These are phyloP conservation scores for Ectropis grisescens DNA, from an alignment of 1,140 invertebrate genomes.

Conservation along the genomic window DNA sequence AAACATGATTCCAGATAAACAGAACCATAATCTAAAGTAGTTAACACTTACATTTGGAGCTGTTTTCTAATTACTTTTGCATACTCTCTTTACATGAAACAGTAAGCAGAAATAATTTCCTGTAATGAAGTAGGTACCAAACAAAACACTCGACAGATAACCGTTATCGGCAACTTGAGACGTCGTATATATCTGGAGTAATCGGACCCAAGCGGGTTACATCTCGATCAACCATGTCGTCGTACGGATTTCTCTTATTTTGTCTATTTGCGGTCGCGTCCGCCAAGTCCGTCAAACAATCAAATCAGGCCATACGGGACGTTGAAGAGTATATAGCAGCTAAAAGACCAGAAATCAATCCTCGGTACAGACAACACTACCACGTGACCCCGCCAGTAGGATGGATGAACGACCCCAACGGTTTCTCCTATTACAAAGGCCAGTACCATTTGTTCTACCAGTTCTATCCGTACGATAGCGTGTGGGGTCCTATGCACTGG, in stretches of 20 bases:
- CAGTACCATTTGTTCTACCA: constrained; percentile 61
- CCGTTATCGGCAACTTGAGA: background rate
- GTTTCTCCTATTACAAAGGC: constrained; percentile 50
- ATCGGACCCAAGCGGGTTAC: background rate
- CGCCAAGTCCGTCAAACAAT: constrained; percentile 7
- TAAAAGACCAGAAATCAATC: constrained; percentile 33
- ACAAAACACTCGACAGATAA: constrained; percentile 5
- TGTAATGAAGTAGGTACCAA: no score
- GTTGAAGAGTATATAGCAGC: constrained; percentile 38
- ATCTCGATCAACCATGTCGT: constrained; percentile 3
- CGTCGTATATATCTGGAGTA: constrained; percentile 5
- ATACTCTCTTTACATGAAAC: no score
- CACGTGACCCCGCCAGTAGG: constrained; percentile 47
- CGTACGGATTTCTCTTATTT: background rate
- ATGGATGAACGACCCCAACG: constrained; percentile 66
- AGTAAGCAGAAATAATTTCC: no score
- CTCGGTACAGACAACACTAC: constrained; percentile 35
- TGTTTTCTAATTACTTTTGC: no score
- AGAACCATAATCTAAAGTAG: no score
- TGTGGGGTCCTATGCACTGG: constrained; percentile 59
- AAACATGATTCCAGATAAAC: no score
- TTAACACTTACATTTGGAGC: no score
- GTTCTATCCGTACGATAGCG: constrained; percentile 48
- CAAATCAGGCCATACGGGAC: constrained; percentile 20
- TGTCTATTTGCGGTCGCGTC: constrained; percentile 2